Evolutionary conservation across 2,888 invertebrate genomes (phyloP).

Genomic region (Tridacna gigas): DNA sequence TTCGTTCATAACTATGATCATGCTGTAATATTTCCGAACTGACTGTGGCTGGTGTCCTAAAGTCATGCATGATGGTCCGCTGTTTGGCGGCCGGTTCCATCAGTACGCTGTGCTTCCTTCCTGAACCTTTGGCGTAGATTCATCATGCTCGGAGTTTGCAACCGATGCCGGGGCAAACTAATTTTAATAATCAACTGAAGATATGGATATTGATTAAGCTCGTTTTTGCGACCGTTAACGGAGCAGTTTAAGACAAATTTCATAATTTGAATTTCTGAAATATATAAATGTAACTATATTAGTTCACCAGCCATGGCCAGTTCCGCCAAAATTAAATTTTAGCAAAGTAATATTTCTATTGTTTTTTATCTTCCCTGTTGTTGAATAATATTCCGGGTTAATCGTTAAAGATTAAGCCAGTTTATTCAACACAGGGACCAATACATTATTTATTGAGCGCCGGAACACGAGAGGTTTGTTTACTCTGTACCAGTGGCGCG

Average conservation of each 20-base stretch:
- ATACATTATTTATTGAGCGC: neutral
- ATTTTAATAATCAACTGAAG: neutral
- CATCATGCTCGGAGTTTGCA: neutral
- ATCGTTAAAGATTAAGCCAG: neutral
- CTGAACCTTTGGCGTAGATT: constrained; percentile 2
- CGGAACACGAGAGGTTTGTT: neutral
- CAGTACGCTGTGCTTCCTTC: constrained; percentile 4
- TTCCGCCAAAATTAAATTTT: constrained; percentile 1
- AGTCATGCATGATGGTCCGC: neutral
- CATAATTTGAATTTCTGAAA: neutral
- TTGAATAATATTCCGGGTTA: too few species aligned
- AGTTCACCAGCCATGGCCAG: constrained; percentile 7
- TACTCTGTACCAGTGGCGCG: too few species aligned
- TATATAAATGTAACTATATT: neutral
- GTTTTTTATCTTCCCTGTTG: neutral
- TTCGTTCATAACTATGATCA: constrained; percentile 9
- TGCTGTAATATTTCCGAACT: constrained; percentile 6
- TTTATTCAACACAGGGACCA: neutral
- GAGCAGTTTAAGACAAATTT: neutral
- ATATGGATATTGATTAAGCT: constrained; percentile 10
- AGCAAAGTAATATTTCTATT: neutral
- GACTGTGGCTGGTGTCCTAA: neutral
- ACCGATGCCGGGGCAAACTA: constrained; percentile 11
- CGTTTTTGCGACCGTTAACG: constrained; percentile 1
- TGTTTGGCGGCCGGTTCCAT: constrained; percentile 10